Evolutionary conservation across 2,113 vertebrate species (phyloP).

Genomic region (Bagarius yarrelli): DNA sequence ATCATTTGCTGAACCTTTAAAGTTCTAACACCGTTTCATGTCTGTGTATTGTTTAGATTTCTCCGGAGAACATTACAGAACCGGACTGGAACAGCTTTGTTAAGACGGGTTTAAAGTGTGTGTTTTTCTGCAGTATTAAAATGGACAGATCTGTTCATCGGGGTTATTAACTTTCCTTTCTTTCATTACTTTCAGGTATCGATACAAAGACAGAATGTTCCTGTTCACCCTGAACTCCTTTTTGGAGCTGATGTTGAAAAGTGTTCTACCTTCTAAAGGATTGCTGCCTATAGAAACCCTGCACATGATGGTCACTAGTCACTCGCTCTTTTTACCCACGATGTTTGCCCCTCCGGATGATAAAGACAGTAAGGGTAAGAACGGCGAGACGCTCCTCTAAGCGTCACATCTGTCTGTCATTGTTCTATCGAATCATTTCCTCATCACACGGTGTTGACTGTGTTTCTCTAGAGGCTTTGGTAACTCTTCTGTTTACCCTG

Average conservation of each 20-base stretch:
- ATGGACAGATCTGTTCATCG: not conserved
- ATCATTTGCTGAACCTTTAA: not conserved
- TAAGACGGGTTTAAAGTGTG: constrained; percentile 83
- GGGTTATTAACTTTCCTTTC: not conserved
- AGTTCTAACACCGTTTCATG: not conserved
- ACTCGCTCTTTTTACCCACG: constrained; percentile 86
- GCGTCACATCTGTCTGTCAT: not conserved
- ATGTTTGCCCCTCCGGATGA: constrained; percentile 75
- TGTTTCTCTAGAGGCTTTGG: constrained; percentile 74
- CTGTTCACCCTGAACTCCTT: constrained; percentile 70
- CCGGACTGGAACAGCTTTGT: constrained; percentile 84
- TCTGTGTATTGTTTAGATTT: constrained; percentile 61
- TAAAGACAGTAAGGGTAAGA: constrained; percentile 72
- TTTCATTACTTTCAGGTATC: constrained; percentile 71
- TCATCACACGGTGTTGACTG: not conserved
- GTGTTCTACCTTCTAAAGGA: constrained; percentile 49
- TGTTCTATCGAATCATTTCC: not conserved
- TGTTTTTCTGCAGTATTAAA: not conserved
- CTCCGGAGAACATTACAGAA: constrained; percentile 68
- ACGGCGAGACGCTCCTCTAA: not conserved
- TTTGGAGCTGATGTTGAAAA: constrained; percentile 69
- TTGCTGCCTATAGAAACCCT: constrained; percentile 74
- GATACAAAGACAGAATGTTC: constrained; percentile 78
- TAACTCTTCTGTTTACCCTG: constrained; percentile 78
- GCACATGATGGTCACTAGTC: constrained; percentile 88